Percentiles rank a stretch among this genome's conserved stretches.
These are phyloP conservation scores for Thunnus albacares DNA, from an alignment of 2,797 vertebrate species.

Conservation along the genomic window DNA sequence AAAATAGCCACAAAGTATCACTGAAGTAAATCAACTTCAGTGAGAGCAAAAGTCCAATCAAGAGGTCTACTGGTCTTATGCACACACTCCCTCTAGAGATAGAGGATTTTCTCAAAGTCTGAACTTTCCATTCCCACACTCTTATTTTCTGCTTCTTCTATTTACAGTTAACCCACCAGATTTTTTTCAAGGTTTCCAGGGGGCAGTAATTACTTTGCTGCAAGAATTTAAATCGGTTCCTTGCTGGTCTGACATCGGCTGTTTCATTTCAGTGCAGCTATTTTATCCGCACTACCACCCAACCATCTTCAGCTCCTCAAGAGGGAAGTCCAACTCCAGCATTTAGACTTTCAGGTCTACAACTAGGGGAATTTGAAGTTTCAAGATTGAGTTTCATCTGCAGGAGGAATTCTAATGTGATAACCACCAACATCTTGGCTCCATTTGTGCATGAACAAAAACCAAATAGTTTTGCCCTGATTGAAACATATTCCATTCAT, in stretches of 20 bases:
- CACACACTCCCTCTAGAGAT: conserved; percentile 9
- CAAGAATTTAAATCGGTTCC: conserved; percentile 27
- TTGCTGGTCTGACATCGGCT: conserved; percentile 38
- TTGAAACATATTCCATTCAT: not conserved
- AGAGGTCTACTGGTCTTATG: conserved; percentile 16
- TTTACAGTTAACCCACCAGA: conserved; percentile 11
- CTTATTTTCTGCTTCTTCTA: conserved; percentile 20
- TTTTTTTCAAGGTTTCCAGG: conserved; percentile 22
- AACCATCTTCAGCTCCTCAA: conserved; percentile 21
- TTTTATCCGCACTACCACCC: conserved; percentile 17
- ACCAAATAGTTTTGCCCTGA: not conserved
- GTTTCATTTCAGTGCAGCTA: conserved; percentile 26
- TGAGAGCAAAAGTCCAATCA: conserved; percentile 18
- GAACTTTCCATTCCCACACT: conserved; percentile 17
- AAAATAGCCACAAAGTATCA: conserved; percentile 39
- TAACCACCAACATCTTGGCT: not conserved
- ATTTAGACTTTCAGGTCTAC: conserved; percentile 28
- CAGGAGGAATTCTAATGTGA: not conserved
- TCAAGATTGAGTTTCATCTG: not conserved
- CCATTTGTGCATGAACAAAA: not conserved
- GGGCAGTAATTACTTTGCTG: conserved; percentile 41
- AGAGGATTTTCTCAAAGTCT: conserved; percentile 28
- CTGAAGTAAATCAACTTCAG: conserved; percentile 32
- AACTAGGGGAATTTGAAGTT: not conserved
- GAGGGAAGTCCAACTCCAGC: not conserved